phyloP scores from a whole-genome alignment of 2,113 vertebrate species.

The Notiomystis cincta region DNA sequence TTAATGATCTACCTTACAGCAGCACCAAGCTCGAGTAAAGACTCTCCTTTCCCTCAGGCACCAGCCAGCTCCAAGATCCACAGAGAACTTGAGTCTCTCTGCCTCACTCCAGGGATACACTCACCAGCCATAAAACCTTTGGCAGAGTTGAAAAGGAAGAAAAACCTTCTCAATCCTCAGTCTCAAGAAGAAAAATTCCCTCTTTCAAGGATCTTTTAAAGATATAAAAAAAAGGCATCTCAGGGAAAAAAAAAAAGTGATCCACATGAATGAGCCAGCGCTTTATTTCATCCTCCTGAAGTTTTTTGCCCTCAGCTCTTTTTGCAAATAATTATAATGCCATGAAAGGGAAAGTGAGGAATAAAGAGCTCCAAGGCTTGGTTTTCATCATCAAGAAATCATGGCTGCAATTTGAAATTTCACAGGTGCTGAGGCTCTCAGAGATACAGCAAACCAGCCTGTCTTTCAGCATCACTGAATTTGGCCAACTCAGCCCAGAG shows the following conservation, averaged over 20 bases:
- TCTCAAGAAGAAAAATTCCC: neutral
- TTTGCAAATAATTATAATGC: neutral
- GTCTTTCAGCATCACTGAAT: constrained; percentile 8
- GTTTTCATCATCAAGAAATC: neutral
- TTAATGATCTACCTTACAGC: neutral
- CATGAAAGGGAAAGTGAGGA: neutral
- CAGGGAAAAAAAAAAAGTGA: neutral
- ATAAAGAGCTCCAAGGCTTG: neutral
- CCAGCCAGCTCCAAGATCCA: neutral
- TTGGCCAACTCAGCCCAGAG: constrained; percentile 10
- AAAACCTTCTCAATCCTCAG: neutral
- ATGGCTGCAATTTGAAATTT: neutral
- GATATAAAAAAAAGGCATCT: neutral
- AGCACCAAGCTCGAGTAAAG: neutral
- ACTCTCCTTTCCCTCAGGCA: neutral
- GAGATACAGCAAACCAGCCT: neutral
- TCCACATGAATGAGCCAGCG: neutral
- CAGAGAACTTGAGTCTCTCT: neutral
- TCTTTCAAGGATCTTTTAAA: neutral
- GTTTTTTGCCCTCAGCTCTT: neutral
- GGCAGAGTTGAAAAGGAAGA: neutral
- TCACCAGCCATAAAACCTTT: neutral
- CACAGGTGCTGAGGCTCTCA: neutral
- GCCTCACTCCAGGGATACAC: neutral
- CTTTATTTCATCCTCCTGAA: neutral